These are phyloP conservation scores for Antedon mediterranea DNA, from an alignment of 53 echinoderm and acorn worm species.

Conservation along the genomic window DNA sequence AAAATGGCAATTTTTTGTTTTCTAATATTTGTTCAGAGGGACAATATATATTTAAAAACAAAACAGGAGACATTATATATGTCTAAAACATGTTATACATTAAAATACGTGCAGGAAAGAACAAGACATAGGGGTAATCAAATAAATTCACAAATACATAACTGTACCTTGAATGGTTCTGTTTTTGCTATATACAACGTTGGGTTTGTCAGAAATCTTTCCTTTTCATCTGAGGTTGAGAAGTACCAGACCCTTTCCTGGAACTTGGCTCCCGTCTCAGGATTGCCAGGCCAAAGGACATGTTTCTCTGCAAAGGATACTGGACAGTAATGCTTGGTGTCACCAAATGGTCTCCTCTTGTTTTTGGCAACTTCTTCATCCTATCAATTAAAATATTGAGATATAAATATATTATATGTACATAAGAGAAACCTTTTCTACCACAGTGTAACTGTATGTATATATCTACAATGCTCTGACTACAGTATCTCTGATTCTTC, in stretches of 20 bases:
- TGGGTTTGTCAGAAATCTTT: constrained; percentile 58
- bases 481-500: too few relatives aligned
- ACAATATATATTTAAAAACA: too few relatives aligned
- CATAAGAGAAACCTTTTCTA: too few relatives aligned
- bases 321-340: constrained; percentile 96
- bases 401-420: too few relatives aligned
- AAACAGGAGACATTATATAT: not conserved
- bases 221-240: constrained; percentile 51
- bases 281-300: constrained; percentile 90
- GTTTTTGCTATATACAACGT: constrained; percentile 46
- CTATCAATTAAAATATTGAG: constrained; percentile 11
- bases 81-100: not conserved
- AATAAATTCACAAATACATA: too few relatives aligned
- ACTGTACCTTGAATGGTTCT: constrained; percentile 65
- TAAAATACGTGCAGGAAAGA: too few relatives aligned
- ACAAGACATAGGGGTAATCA: too few relatives aligned
- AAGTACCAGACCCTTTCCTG: constrained; percentile 89
- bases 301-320: constrained; percentile 68
- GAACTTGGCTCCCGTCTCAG: constrained; percentile 79
- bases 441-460: too few relatives aligned
- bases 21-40: too few relatives aligned
- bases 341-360: constrained; percentile 96
- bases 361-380: constrained; percentile 95
- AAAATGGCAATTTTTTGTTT: too few relatives aligned
- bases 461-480: too few relatives aligned